A percentile compares a stretch with the other conserved stretches of the same genome.
These are phyloP conservation scores for Neodontobutis hainanensis DNA, from an alignment of 2,113 vertebrate species.

Conservation along the genomic window DNA sequence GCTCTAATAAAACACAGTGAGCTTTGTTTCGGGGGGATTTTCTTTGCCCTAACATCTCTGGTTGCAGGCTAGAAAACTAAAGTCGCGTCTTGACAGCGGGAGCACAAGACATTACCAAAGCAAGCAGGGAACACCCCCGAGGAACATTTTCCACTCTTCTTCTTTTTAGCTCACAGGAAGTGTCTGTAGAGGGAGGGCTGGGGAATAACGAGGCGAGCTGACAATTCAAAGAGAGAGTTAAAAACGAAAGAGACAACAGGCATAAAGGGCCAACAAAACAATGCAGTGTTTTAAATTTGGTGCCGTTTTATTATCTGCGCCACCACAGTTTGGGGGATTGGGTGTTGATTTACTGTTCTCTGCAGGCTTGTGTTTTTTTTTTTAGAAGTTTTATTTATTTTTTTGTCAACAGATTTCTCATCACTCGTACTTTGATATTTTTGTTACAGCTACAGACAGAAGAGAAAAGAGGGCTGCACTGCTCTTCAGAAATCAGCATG, in stretches of 20 bases:
- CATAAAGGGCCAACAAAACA: slow-evolving; percentile 8
- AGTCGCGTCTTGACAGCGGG: slow-evolving; percentile 35
- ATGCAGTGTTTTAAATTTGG: not conserved
- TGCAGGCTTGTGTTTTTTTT: not conserved
- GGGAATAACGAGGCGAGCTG: slow-evolving; percentile 28
- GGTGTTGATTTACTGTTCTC: slow-evolving; percentile 34
- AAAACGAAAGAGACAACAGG: slow-evolving; percentile 5
- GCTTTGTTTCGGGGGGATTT: not conserved
- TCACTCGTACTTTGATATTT: slow-evolving; percentile 24
- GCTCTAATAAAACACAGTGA: not conserved
- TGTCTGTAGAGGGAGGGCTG: not conserved
- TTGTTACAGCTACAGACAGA: slow-evolving; percentile 14
- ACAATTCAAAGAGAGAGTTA: too few relatives aligned
- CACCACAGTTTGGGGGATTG: slow-evolving; percentile 21
- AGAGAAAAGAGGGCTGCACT: not conserved
- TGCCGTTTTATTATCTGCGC: slow-evolving; percentile 23
- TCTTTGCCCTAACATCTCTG: slow-evolving; percentile 4
- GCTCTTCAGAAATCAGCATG: not conserved
- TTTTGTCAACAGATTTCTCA: slow-evolving; percentile 27
- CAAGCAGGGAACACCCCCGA: slow-evolving; percentile 41
- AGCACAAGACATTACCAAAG: slow-evolving; percentile 45
- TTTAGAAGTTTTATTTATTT: too few relatives aligned
- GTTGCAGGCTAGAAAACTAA: slow-evolving; percentile 24
- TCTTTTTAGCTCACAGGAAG: slow-evolving; percentile 34
- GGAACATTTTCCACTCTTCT: slow-evolving; percentile 36